Conservation (phyloP, 2,888 invertebrate species). For the Acleris holmiana region DNA sequence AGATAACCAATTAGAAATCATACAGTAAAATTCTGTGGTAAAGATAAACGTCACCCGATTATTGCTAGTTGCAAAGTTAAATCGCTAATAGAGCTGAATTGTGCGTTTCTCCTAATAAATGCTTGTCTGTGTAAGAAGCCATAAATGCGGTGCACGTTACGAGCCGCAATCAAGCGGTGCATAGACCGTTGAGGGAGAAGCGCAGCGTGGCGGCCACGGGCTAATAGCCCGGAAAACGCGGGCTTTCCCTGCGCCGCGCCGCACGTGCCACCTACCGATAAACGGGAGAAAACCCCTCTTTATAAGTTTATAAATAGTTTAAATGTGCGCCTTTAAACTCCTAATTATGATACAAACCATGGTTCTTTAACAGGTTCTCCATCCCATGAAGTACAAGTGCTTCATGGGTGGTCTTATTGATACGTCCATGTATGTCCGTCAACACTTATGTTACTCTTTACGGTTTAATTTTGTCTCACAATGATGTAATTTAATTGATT, state of each 20-base stretch:
- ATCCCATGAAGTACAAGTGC: no score
- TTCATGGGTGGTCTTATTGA: no score
- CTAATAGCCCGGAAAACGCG: slow-evolving; percentile 71
- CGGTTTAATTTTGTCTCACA: no score
- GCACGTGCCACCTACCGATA: slow-evolving; percentile 33
- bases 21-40: not conserved
- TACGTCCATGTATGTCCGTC: no score
- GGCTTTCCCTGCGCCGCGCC: slow-evolving; percentile 66
- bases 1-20: not conserved
- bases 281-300: not conserved
- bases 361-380: no score
- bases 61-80: slow-evolving; percentile 17
- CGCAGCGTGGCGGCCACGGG: slow-evolving; percentile 68
- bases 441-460: no score
- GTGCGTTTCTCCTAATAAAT: slow-evolving; percentile 28
- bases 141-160: slow-evolving; percentile 40
- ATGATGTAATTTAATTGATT: no score
- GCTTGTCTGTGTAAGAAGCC: slow-evolving; percentile 27
- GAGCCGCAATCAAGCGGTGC: slow-evolving; percentile 62
- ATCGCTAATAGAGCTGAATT: slow-evolving; percentile 13
- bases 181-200: slow-evolving; percentile 63
- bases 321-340: not conserved
- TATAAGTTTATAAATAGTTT: not conserved
- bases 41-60: slow-evolving; percentile 13
- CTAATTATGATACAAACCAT: no score